Percentiles rank a stretch among this genome's conserved stretches.
Conservation (phyloP, 2,797 vertebrate genomes). For the Enteromius afrohamiltoni region DNA sequence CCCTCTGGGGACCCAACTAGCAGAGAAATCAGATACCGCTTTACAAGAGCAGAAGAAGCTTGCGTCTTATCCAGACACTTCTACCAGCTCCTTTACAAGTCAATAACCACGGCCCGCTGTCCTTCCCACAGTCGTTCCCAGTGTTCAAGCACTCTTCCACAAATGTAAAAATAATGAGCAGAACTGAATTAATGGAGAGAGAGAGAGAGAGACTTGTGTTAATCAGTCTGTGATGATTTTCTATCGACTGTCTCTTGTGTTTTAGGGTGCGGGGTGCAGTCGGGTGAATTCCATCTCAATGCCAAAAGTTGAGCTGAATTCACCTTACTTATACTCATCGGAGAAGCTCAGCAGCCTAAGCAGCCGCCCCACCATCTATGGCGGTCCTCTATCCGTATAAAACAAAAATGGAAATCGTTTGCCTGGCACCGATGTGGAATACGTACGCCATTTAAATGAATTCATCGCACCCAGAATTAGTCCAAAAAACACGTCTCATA, state of each 20-base stretch:
- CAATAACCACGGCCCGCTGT: slow-evolving; percentile 77
- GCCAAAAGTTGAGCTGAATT: slow-evolving; percentile 36
- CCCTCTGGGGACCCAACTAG: slow-evolving; percentile 89
- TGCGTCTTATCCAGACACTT: slow-evolving; percentile 80
- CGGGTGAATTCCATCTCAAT: background rate
- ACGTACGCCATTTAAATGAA: background rate
- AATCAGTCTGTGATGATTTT: slow-evolving; percentile 72
- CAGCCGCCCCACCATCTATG: slow-evolving; percentile 60
- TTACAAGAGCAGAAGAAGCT: slow-evolving; percentile 77
- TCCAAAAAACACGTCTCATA: slow-evolving; percentile 65
- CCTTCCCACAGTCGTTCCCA: slow-evolving; percentile 72
- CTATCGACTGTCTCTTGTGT: slow-evolving; percentile 68
- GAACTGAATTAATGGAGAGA: slow-evolving; percentile 69
- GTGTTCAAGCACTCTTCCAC: slow-evolving; percentile 43
- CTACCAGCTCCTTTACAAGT: slow-evolving; percentile 79
- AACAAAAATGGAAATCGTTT: slow-evolving; percentile 39
- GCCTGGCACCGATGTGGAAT: background rate
- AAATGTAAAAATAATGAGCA: slow-evolving; percentile 72
- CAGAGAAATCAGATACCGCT: slow-evolving; percentile 85
- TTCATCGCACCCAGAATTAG: slow-evolving; percentile 54
- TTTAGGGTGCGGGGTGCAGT: slow-evolving; percentile 58
- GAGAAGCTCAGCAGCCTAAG: no score
- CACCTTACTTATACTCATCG: no score
- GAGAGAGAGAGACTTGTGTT: slow-evolving; percentile 69
- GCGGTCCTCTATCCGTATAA: background rate